Base-by-base conservation (phyloP, 2,888 invertebrate genomes). In the Trilocha varians region DNA sequence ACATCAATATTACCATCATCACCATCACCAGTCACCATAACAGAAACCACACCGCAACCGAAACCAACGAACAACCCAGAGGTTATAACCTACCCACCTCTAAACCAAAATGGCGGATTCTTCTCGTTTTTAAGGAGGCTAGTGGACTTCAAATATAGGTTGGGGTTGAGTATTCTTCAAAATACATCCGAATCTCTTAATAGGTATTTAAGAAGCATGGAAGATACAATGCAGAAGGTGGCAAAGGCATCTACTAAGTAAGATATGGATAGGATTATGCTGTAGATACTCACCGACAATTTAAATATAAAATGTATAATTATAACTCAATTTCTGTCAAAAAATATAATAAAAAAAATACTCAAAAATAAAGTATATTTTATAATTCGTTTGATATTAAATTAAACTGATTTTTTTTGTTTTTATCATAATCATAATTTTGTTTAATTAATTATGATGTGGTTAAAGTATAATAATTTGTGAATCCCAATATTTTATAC, bases 111-210 rank as follows among this genome's bases (percentile, higher is more conserved):
- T 11, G 72, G 68, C 13, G 82, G 88, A 1, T 71, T 92, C 42
- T 79, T 91, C 40, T 85, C 87, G 11, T 85, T 92, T 43, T 62
- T 93, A 13, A 89, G 87, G 59, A 88, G 89, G 51, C 70, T 93
- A 33, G 86, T 92, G 2, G 90, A 91, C 59, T 87, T 91, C 41
- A 93, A 93, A 68, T 77, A 92, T 18, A 86, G 88, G 55, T 68
- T 92, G 36, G 92, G 92, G 0, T 65, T 93, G 41, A 90, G 90
- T 43, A 82, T 93, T 46, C 65, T 93, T 13, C 90, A 90, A 58
- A 90, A 88, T 43, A 90, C 92, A 2, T 90, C 92, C 8, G 88
- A 90, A 40, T 88, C 90, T 4, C 76, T 93, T 38, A 89, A 90
- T 18, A 88, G 87, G 57, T 91, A 92, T 64, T 72, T 91, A 34